Percentiles rank a stretch among this genome's conserved stretches.
Conservation (phyloP, 2,888 invertebrate genomes). For the Melanotus villosus region DNA sequence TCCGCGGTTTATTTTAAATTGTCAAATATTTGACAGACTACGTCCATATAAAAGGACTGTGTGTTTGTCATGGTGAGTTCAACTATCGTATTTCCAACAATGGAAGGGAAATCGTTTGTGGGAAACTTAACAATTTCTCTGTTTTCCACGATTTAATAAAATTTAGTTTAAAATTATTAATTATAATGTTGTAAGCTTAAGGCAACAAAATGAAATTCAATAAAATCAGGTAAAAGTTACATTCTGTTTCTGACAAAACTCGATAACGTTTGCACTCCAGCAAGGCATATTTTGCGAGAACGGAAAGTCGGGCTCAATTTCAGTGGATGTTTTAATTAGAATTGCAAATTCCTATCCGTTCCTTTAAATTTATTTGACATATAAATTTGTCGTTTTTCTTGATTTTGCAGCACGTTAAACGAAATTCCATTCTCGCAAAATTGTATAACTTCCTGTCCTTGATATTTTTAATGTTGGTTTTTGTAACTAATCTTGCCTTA, state of each 20-base stretch:
- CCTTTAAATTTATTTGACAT: constrained; percentile 23
- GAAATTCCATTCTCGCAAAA: constrained; percentile 10
- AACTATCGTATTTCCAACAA: too few species aligned
- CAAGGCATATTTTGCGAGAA: constrained; percentile 15
- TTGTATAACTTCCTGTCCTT: neutral
- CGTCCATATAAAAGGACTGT: neutral
- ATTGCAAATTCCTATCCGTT: constrained; percentile 20
- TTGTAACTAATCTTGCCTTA: neutral
- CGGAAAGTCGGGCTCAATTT: constrained; percentile 21
- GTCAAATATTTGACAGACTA: constrained; percentile 15
- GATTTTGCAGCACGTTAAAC: constrained; percentile 12
- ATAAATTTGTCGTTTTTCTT: constrained; percentile 23
- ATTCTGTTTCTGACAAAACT: constrained; percentile 2
- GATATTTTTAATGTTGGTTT: neutral
- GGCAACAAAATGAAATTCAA: too few species aligned
- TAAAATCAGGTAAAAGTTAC: constrained; percentile 19
- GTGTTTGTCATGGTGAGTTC: neutral
- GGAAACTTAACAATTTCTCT: too few species aligned
- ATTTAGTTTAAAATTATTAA: too few species aligned
- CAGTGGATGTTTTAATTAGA: constrained; percentile 21
- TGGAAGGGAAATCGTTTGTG: too few species aligned
- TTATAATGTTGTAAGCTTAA: too few species aligned
- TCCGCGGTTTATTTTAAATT: constrained; percentile 31
- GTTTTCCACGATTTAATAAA: too few species aligned
- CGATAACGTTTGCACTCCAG: constrained; percentile 16